Percentiles rank a stretch among this genome's conserved stretches.
Evolutionary conservation across 2,888 invertebrate genomes (phyloP).

Genomic region (Cyclophora punctaria): DNA sequence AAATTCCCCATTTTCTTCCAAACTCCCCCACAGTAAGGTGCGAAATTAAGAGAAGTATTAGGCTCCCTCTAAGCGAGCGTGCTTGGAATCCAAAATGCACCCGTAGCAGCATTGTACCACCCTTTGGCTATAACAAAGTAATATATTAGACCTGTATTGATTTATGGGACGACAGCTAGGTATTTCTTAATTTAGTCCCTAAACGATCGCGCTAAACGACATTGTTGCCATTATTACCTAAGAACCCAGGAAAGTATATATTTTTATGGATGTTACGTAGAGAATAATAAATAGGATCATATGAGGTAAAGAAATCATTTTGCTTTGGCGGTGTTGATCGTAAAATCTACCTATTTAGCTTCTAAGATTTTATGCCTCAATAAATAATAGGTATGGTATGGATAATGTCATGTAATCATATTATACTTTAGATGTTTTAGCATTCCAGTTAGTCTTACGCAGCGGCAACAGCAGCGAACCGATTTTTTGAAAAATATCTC

Average conservation of each 20-base stretch:
- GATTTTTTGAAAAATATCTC: too few species aligned
- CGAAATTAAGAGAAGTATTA: conserved; percentile 72
- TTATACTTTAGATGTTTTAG: too few species aligned
- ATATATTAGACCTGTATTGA: conserved; percentile 30
- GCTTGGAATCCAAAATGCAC: conserved; percentile 53
- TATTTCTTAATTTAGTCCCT: conserved; percentile 44
- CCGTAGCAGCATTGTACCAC: conserved; percentile 28
- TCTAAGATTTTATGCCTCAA: too few species aligned
- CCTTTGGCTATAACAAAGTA: conserved; percentile 27
- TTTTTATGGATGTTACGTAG: conserved; percentile 31
- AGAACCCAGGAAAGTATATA: conserved; percentile 16
- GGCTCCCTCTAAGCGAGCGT: conserved; percentile 58
- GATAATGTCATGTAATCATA: too few species aligned
- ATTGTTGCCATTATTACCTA: conserved; percentile 10
- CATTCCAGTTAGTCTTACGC: too few species aligned
- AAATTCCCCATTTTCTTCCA: conserved; percentile 59
- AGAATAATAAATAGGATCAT: conserved; percentile 23
- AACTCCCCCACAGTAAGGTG: conserved; percentile 64
- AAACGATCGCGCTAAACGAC: conserved; percentile 26
- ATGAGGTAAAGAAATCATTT: too few species aligned
- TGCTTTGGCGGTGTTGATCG: too few species aligned
- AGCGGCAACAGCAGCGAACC: too few species aligned
- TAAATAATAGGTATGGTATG: too few species aligned
- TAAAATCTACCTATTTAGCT: too few species aligned
- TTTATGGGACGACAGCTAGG: conserved; percentile 37